Base-by-base conservation (phyloP, 2,888 invertebrate species). In the Drosophila quasianomalipes region DNA sequence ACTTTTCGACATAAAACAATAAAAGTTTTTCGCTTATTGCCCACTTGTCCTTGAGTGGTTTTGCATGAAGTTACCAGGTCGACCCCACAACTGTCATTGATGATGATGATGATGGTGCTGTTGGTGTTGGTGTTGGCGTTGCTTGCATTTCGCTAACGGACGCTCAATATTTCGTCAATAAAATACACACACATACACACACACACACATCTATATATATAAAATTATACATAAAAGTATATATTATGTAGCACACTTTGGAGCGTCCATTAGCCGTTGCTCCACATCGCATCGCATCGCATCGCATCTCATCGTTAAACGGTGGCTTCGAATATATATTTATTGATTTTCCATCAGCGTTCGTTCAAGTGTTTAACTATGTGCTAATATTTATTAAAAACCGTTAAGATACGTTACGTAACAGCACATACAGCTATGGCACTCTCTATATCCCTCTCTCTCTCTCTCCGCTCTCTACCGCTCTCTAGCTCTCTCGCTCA, bases 21-120 rank as follows among this genome's bases (percentile, higher is more conserved):
- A 87, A 89, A 90, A 87, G 87, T 89, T 89, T 90, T 89, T 83
- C 89, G 89, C 87, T 90, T 90, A 89, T 90, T 91, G 87, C 80
- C 87, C 82, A 89, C 89, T 87, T 87, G 91, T 89, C 91, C 87
- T 91, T 91, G 91, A 87, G 91, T 89, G 84, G 80, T 82, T 87
- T 87, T 89, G 85, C 87, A 90, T 77, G 71, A 83, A 86, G 74
- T 89, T 77, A 64, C 76, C 62, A 66, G 49, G 35, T 69, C 51
- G 51, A 19, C 16, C 39, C 19, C 51, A 41, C 30, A 7, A n/a
- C 51, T n/a, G 62, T 10, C 30, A 47, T 47, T 47, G 52, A 12
- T 53, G 54, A n/a, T 54, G 58, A 26, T 39, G 57, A 22, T 41
- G 53, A 12, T 30, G 35, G 1, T 52, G 28, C 6, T 30, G 44